Base-by-base conservation (phyloP, 2,888 invertebrate species). In the Hirtodrosophila trivittata region DNA sequence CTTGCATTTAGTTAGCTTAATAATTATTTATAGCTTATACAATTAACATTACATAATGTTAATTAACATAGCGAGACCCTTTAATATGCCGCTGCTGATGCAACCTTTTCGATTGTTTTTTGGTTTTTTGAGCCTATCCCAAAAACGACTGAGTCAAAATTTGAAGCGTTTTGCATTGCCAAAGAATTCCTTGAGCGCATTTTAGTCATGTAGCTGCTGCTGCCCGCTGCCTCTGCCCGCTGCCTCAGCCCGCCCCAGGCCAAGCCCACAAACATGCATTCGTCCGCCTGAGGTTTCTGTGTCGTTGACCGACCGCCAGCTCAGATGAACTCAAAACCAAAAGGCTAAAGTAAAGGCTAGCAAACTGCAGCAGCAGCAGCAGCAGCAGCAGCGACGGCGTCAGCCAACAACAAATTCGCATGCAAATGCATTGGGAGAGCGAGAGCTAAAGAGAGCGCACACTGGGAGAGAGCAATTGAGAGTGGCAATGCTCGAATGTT, bases 261-360 rank as follows among this genome's bases (percentile, higher is more conserved):
- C 81, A 66, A 73, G 81, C 86, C 84, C 64, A 80, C 77, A 59
- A 57, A 49, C 74, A 65, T 73, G 74, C 55, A 49, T 54, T 56
- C 39, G 67, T 56, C 64, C 57, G 70, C 43, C 64, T 68, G 75
- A 66, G 73, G 76, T 89, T 89, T 89, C 86, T 89, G 85, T 89
- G 89, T 88, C 88, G 85, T 89, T 89, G 89, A 89, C 89, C 89
- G 89, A 75, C 81, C 83, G 76, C 73, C 77, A 83, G 89, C 87
- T 87, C 66, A 81, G 82, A 72, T 87, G 82, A 87, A 88, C 89
- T 83, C 86, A 72, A 77, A 86, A 52, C 51, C 55, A 68, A 78
- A 58, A 59, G 55, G 62, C 71, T 63, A 41, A 67, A 38, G 28
- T 58, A 77, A 56, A 57, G 72, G 67, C 66, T 77, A 57, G 72